Conservation (phyloP, 2,113 vertebrate species). For the Hippocampus abdominalis region DNA sequence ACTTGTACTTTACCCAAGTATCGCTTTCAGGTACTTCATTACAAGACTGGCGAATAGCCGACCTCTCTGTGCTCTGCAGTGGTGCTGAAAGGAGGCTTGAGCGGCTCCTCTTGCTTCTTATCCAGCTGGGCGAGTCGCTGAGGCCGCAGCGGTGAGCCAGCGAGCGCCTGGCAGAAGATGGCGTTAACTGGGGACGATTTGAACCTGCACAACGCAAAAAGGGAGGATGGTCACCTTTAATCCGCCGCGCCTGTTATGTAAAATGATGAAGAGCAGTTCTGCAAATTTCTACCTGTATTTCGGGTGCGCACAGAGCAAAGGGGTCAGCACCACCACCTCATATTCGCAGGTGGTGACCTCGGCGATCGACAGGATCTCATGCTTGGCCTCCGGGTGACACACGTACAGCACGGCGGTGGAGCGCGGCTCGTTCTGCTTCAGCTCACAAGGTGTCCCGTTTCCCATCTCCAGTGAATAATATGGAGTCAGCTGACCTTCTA, state of each 20-base stretch:
- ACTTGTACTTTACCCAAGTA: not conserved
- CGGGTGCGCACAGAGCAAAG: constrained; percentile 90
- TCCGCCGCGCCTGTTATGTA: no score
- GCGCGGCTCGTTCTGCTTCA: constrained; percentile 85
- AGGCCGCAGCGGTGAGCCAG: constrained; percentile 88
- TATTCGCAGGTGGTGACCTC: constrained; percentile 97
- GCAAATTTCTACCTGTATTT: constrained; percentile 83
- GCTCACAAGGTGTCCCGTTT: constrained; percentile 88
- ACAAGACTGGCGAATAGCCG: constrained; percentile 13
- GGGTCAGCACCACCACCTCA: constrained; percentile 94
- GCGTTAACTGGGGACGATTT: constrained; percentile 92
- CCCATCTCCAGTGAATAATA: constrained; percentile 89
- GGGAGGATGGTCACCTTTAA: not conserved
- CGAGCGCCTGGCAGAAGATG: constrained; percentile 93
- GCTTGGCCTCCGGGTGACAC: constrained; percentile 96
- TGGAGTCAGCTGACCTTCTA: constrained; percentile 95
- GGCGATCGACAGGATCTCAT: constrained; percentile 93
- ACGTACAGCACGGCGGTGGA: constrained; percentile 88
- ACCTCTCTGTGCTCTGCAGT: constrained; percentile 75
- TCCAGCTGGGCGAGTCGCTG: constrained; percentile 83
- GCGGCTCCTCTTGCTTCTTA: constrained; percentile 82
- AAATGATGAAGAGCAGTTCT: not conserved
- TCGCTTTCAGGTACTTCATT: not conserved
- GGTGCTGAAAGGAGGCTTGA: constrained; percentile 83
- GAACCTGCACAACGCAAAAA: constrained; percentile 66